Percentiles rank a stretch among this genome's conserved stretches.
Conservation (phyloP, 2,888 invertebrate species). For the Mimas tiliae region DNA sequence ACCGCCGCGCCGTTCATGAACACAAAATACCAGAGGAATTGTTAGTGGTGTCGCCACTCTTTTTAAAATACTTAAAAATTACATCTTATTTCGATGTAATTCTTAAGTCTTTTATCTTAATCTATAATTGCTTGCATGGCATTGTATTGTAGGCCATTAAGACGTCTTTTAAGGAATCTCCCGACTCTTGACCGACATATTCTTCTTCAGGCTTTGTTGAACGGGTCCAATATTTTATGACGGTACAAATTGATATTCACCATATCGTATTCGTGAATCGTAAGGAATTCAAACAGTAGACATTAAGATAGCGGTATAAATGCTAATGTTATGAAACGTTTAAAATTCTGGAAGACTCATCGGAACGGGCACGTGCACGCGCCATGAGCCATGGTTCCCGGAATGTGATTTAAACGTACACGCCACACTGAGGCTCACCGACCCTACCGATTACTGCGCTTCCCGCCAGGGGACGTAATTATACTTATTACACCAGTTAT, state of each 20-base stretch:
- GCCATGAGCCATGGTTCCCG: conserved; percentile 57
- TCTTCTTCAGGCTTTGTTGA: not conserved
- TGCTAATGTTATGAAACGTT: conserved; percentile 25
- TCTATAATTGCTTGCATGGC: too few species aligned
- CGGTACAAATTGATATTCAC: not conserved
- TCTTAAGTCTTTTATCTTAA: too few species aligned
- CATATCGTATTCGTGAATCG: not conserved
- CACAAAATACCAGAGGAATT: too few species aligned
- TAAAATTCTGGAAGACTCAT: conserved; percentile 32
- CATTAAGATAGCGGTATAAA: conserved; percentile 24
- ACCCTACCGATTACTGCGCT: conserved; percentile 27
- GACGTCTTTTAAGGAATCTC: too few species aligned
- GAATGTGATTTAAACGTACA: conserved; percentile 57
- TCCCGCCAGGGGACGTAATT: conserved; percentile 26
- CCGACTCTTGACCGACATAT: too few species aligned
- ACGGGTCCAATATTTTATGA: not conserved
- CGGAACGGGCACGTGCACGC: conserved; percentile 52
- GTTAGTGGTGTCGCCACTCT: too few species aligned
- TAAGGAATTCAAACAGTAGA: conserved; percentile 21
- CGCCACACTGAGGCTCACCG: conserved; percentile 37
- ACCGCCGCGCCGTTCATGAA: too few species aligned
- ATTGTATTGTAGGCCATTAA: too few species aligned
- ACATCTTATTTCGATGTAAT: too few species aligned
- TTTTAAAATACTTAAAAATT: too few species aligned
- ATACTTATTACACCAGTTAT: not conserved